Evolutionary conservation across 2,113 vertebrate species (phyloP).

Genomic region (Dicerorhinus sumatrensis): DNA sequence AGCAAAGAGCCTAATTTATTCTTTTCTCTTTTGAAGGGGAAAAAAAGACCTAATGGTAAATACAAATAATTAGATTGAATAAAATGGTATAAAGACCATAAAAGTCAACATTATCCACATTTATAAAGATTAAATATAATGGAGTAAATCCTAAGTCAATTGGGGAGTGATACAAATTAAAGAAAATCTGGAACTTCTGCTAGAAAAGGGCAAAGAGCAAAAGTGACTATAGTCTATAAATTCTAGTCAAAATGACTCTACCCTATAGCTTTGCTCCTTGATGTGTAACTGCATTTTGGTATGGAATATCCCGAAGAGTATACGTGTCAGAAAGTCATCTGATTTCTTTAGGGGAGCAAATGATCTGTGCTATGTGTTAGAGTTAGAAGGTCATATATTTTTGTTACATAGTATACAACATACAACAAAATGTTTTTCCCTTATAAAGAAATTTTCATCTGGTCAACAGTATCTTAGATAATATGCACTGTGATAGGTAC

Average conservation of each 20-base stretch:
- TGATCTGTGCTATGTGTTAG: background rate
- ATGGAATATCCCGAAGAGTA: background rate
- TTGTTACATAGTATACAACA: background rate
- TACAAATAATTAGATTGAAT: background rate
- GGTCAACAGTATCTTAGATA: background rate
- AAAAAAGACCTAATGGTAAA: conserved; percentile 7
- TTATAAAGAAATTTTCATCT: background rate
- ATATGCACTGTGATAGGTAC: background rate
- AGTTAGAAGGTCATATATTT: background rate
- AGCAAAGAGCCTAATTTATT: background rate
- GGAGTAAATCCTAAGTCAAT: background rate
- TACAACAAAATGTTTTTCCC: background rate
- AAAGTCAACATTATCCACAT: background rate
- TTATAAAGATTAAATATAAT: background rate
- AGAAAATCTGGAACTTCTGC: background rate
- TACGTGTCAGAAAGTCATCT: background rate
- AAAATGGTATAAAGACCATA: background rate
- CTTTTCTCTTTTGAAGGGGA: background rate
- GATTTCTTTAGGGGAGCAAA: background rate
- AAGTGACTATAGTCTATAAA: background rate
- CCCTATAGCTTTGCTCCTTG: background rate
- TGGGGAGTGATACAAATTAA: background rate
- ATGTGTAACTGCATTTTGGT: background rate
- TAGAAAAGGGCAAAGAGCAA: background rate
- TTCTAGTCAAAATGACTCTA: background rate